These are phyloP conservation scores for Laticauda colubrina DNA, from an alignment of 2,113 vertebrate genomes.

Conservation along the genomic window DNA sequence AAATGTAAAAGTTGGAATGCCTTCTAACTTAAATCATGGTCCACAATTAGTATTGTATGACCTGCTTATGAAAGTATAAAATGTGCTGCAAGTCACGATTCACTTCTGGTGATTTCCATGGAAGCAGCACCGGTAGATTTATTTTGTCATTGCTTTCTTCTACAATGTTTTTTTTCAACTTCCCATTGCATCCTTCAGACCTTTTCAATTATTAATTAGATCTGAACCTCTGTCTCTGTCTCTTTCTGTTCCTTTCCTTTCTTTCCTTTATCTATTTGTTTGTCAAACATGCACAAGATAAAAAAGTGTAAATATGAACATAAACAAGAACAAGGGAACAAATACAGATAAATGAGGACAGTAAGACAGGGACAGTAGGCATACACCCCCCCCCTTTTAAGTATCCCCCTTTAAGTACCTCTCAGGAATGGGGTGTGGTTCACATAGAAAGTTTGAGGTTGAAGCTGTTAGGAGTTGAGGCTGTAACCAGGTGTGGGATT, in stretches of 20 bases:
- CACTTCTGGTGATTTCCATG: neutral
- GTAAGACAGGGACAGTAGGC: too few species aligned
- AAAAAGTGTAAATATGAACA: too few species aligned
- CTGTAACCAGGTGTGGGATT: too few species aligned
- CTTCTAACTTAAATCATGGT: neutral
- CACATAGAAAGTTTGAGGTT: too few species aligned
- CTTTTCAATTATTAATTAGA: neutral
- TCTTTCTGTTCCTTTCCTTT: too few species aligned
- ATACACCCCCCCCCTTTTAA: too few species aligned
- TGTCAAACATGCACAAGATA: too few species aligned
- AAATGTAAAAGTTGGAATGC: neutral
- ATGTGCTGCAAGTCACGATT: neutral
- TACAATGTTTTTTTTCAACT: neutral
- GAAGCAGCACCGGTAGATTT: neutral
- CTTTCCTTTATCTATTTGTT: neutral
- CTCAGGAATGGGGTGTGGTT: too few species aligned
- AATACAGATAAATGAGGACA: too few species aligned
- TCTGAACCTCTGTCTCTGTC: neutral
- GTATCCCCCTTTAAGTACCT: too few species aligned
- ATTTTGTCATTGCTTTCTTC: neutral
- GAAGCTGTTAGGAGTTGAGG: too few species aligned
- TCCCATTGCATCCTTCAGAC: neutral
- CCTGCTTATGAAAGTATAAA: neutral
- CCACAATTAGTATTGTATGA: neutral
- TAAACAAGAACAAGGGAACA: too few species aligned